Conservation (phyloP, 1,140 invertebrate genomes). For the Zaprionus lachaisei region DNA sequence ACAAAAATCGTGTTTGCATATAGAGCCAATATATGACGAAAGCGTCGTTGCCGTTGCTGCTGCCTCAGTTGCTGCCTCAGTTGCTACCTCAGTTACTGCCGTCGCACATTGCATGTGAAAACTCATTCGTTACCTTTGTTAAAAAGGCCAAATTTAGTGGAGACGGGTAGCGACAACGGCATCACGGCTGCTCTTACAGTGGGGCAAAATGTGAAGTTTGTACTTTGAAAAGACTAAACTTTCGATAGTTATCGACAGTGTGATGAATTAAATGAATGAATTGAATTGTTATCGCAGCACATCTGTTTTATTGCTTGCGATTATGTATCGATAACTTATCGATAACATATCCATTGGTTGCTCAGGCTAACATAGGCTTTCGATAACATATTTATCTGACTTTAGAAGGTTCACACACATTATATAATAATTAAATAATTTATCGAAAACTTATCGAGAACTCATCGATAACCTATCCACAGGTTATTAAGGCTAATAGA, state of each 20-base stretch:
- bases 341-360: too few relatives aligned
- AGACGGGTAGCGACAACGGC: conserved; percentile 23
- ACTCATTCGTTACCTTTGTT: conserved; percentile 71
- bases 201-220: neutral
- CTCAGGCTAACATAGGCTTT: too few relatives aligned
- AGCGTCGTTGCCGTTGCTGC: conserved; percentile 38
- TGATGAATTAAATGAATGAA: too few relatives aligned
- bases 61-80: neutral
- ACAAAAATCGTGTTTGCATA: conserved; percentile 47
- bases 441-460: neutral
- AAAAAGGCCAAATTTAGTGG: conserved; percentile 65
- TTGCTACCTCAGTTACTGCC: neutral
- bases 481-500: neutral
- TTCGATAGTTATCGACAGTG: neutral
- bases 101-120: conserved; percentile 73
- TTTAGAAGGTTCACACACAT: too few relatives aligned
- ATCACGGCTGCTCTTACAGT: conserved; percentile 29
- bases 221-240: neutral
- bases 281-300: too few relatives aligned
- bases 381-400: too few relatives aligned
- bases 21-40: conserved; percentile 75
- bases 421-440: neutral
- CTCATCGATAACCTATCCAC: neutral
- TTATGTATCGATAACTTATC: neutral
- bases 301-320: too few relatives aligned